Evolutionary conservation across 2,113 vertebrate genomes (phyloP).

Genomic region (Bos indicus): DNA sequence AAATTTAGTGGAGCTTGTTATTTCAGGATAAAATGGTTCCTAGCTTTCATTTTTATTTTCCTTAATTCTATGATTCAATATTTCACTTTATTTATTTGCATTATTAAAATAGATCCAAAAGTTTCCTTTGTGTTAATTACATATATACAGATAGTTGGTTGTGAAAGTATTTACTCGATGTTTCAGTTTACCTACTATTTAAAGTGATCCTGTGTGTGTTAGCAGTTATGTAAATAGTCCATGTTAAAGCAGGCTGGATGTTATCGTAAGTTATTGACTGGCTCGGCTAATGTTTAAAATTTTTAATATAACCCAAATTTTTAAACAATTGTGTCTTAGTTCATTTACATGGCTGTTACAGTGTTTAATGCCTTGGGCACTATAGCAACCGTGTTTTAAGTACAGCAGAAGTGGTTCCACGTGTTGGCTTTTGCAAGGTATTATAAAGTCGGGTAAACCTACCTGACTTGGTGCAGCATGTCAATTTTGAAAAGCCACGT

Average conservation of each 20-base stretch:
- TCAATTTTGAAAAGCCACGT: constrained; percentile 77
- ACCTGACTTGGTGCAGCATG: constrained; percentile 75
- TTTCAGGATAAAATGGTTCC: constrained; percentile 33
- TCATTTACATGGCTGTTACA: constrained; percentile 70
- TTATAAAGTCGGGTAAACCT: constrained; percentile 32
- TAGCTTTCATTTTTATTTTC: constrained; percentile 28
- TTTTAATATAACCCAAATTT: constrained; percentile 74
- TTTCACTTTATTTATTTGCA: constrained; percentile 39
- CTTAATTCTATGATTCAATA: constrained; percentile 16
- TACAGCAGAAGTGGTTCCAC: constrained; percentile 66
- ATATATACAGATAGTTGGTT: not conserved
- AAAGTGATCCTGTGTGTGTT: constrained; percentile 67
- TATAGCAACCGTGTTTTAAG: constrained; percentile 30
- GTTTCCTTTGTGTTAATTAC: constrained; percentile 46
- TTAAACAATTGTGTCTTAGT: constrained; percentile 65
- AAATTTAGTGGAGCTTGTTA: not conserved
- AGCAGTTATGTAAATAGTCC: constrained; percentile 80
- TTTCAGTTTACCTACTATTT: constrained; percentile 70
- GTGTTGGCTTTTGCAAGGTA: constrained; percentile 51
- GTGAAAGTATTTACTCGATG: constrained; percentile 54
- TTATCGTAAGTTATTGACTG: constrained; percentile 79
- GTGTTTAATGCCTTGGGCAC: constrained; percentile 62
- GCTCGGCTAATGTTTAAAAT: constrained; percentile 69
- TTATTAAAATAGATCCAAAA: constrained; percentile 29
- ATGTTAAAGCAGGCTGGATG: constrained; percentile 83